phyloP scores from a whole-genome alignment of 2,888 invertebrate species.

The Pammene fasciana region DNA sequence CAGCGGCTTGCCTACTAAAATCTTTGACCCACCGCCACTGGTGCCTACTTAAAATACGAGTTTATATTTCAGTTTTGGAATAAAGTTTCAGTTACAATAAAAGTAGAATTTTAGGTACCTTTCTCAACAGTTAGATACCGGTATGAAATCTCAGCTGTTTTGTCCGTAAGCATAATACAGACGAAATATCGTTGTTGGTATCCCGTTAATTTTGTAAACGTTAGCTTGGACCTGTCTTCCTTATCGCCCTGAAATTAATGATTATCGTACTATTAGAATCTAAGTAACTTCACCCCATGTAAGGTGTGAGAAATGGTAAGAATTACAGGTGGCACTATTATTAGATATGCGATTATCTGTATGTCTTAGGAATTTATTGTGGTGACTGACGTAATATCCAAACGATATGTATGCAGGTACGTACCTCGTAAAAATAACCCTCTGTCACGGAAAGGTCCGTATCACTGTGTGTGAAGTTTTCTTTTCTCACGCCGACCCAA shows the following conservation, averaged over 20 bases:
- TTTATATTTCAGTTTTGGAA: too few species aligned
- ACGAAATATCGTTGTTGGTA: constrained; percentile 26
- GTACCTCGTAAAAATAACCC: constrained; percentile 18
- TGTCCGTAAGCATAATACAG: constrained; percentile 23
- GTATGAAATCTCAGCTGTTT: constrained; percentile 9
- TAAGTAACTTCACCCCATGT: too few species aligned
- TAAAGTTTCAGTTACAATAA: too few species aligned
- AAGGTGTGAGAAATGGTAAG: too few species aligned
- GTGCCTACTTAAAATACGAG: too few species aligned
- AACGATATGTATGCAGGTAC: background rate
- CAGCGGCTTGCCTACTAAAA: too few species aligned
- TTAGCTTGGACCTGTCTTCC: background rate
- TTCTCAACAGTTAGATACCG: constrained; percentile 3
- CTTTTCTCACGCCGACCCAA: constrained; percentile 14
- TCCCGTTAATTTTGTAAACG: constrained; percentile 7
- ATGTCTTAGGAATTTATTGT: too few species aligned
- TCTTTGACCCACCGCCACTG: too few species aligned
- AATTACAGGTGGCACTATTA: too few species aligned
- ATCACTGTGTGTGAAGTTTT: background rate
- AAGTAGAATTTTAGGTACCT: background rate
- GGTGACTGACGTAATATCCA: background rate
- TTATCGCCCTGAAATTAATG: constrained; percentile 17
- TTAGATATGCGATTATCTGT: too few species aligned
- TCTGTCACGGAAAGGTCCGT: background rate
- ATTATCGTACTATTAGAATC: background rate